These are phyloP conservation scores for Aporophyla lueneburgensis DNA, from an alignment of 2,888 invertebrate genomes.

Conservation along the genomic window DNA sequence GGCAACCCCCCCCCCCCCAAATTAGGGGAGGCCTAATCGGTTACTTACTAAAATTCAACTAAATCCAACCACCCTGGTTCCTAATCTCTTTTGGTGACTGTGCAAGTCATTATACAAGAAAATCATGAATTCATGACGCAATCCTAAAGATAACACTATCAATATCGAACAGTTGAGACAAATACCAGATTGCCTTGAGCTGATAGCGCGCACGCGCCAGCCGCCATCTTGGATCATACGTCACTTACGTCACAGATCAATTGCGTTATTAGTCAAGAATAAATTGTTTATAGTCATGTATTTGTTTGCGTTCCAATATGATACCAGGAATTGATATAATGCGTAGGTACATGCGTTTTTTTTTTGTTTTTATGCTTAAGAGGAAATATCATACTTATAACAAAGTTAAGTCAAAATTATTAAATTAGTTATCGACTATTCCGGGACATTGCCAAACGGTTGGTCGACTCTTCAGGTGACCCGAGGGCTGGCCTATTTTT, in stretches of 20 bases:
- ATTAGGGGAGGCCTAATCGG: too few species aligned
- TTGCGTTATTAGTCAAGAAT: conserved; percentile 38
- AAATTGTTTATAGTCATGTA: conserved; percentile 14
- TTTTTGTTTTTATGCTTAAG: too few species aligned
- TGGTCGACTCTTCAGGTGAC: too few species aligned
- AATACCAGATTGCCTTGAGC: conserved; percentile 50
- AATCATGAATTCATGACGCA: conserved; percentile 38
- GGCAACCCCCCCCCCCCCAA: too few species aligned
- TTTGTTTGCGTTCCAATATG: conserved; percentile 33
- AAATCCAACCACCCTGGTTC: too few species aligned
- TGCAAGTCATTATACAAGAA: conserved; percentile 8
- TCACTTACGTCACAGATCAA: conserved; percentile 49
- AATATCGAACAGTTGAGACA: conserved; percentile 32
- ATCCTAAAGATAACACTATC: conserved; percentile 15
- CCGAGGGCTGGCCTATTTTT: too few species aligned
- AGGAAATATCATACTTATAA: too few species aligned
- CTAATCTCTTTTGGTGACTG: too few species aligned
- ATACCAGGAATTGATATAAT: conserved; percentile 38
- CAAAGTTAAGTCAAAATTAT: too few species aligned
- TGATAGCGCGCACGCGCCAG: conserved; percentile 60
- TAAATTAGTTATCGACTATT: too few species aligned
- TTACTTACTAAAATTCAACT: not conserved
- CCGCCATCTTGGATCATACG: conserved; percentile 38
- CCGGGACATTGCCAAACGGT: too few species aligned
- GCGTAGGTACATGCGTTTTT: not conserved